These are phyloP conservation scores for Reticulitermes speratus DNA, from an alignment of 1,140 invertebrate genomes.

Conservation along the genomic window DNA sequence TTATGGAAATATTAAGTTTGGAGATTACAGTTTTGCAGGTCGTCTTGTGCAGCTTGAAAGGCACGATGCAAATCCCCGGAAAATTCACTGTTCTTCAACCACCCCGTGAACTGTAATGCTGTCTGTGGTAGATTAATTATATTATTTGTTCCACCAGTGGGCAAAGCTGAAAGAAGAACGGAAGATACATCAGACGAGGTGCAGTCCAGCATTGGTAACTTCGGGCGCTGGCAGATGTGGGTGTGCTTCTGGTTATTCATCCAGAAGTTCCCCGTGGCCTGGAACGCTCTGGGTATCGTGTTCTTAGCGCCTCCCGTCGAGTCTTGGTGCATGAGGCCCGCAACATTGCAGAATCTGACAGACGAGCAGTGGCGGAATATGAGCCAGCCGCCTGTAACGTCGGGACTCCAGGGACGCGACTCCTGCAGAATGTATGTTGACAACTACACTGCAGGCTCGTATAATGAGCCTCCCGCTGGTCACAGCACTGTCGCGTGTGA, in stretches of 20 bases:
- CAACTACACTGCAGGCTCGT: constrained; percentile 46
- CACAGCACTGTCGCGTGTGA: constrained; percentile 45
- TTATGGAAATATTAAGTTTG: no score
- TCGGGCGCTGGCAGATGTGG: constrained; percentile 70
- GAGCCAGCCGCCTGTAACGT: not conserved
- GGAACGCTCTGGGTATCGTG: constrained; percentile 54
- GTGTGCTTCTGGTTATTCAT: constrained; percentile 63
- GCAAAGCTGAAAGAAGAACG: constrained; percentile 22
- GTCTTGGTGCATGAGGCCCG: constrained; percentile 45
- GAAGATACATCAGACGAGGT: constrained; percentile 63
- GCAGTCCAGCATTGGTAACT: constrained; percentile 63
- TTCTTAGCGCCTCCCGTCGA: constrained; percentile 61
- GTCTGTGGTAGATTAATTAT: no score
- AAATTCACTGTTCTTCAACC: no score
- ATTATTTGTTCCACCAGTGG: not conserved
- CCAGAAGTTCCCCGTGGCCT: constrained; percentile 63
- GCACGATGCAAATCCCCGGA: no score
- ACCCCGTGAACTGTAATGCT: no score
- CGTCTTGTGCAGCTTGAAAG: no score
- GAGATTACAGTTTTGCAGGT: no score
- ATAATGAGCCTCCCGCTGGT: not conserved
- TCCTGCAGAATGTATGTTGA: constrained; percentile 38
- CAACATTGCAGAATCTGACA: not conserved
- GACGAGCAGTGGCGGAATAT: constrained; percentile 38
- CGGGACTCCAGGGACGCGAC: not conserved